Base-by-base conservation (phyloP, 2,888 invertebrate genomes). In the Carabus problematicus region DNA sequence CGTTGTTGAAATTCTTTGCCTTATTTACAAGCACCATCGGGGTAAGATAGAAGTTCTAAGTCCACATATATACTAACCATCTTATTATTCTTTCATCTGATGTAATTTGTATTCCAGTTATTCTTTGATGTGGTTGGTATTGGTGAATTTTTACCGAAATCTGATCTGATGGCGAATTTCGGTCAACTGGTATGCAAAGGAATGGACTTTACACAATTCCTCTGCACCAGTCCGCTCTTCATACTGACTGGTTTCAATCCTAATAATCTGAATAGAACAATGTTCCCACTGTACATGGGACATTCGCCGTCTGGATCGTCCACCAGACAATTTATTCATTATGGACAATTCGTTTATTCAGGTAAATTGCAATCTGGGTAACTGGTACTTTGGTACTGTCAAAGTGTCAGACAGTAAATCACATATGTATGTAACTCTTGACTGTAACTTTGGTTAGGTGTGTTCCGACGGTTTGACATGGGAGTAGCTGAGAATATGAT, bases 181-280 rank as follows among this genome's bases (percentile, higher is more conserved):
- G 86, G 85, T 19, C 78, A 83, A 62, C 64, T 82, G 0, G 70
- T 85, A 0, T 91, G 90, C 74, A 81, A 82, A 58, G 86, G 86
- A 72, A 84, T 84, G 8, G 84, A 82, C 1, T 64, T 83, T 3
- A 84, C 84, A 63, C 87, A 85, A 71, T 85, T 81, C 1, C 73
- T 91, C 2, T 92, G 92, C 78, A 83, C 84, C 49, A 89, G 88
- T 75, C 79, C 89, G 0, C 74, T 92, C 6, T 91, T 91, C 76
- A 78, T 91, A 3, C 73, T 92, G 1, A 84, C 82, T 2, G 89
- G 89, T 11, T 86, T 84, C 75, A 86, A 87, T 75, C 81, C 82
- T 54, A 80, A 80, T 8, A 86, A 88, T 76, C 80, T 84, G 42
- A 84, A 85, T 74, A 74, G 79, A 75, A 29, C 45, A 11, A 8